Conservation (phyloP, 2,797 vertebrate species). For the Cirrhinus molitorella region DNA sequence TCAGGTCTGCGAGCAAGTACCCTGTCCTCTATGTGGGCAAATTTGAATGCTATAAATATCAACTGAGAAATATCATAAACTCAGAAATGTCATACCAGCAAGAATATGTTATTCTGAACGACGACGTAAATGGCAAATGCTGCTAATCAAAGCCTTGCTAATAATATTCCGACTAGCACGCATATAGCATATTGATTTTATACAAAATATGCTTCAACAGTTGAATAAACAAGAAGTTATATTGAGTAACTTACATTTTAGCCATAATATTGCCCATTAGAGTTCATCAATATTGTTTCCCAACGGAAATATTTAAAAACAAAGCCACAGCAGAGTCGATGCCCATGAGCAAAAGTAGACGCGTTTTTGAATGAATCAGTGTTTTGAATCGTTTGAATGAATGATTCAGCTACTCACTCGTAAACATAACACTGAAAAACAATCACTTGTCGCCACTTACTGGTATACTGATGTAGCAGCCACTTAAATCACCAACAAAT, state of each 20-base stretch:
- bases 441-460: background rate
- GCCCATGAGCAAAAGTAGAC: too few relatives aligned
- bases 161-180: background rate
- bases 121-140: too few relatives aligned
- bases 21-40: background rate
- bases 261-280: background rate
- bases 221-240: background rate
- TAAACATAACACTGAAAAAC: background rate
- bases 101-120: background rate
- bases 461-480: background rate
- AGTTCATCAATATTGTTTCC: background rate
- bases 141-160: background rate
- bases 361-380: background rate
- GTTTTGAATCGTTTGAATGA: background rate
- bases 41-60: background rate
- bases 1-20: background rate
- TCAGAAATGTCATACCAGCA: background rate
- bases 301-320: background rate
- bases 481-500: background rate
- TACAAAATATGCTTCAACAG: background rate
- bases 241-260: slow-evolving; percentile 4
- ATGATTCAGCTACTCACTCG: background rate
- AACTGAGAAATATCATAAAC: too few relatives aligned
- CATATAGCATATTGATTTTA: background rate
- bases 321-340: background rate